phyloP scores from a whole-genome alignment of 2,113 vertebrate species.

The Amblyornis subalaris region DNA sequence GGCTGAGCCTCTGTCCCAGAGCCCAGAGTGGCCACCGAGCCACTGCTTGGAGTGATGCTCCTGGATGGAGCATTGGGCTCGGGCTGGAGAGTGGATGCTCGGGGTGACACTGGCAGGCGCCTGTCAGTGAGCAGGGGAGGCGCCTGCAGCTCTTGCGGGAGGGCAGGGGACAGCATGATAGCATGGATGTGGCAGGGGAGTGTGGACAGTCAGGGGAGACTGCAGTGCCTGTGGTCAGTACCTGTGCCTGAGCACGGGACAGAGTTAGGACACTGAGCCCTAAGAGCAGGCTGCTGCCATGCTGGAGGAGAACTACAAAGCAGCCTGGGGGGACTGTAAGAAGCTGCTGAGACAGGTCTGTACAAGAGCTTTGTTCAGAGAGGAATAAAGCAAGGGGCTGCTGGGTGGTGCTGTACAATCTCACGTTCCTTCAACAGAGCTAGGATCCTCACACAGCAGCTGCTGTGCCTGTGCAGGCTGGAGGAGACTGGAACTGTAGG shows the following conservation, averaged over 20 bases:
- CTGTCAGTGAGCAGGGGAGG: not conserved
- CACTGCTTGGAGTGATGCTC: fast-evolving
- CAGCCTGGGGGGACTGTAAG: not conserved
- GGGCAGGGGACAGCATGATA: fast-evolving
- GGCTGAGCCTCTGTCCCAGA: not conserved
- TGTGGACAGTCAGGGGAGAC: not conserved
- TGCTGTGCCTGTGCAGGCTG: not conserved
- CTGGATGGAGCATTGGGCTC: not conserved
- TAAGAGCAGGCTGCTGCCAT: not conserved
- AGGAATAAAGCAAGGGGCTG: not conserved
- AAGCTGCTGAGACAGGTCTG: not conserved
- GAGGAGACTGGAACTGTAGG: not conserved
- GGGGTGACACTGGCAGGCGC: fast-evolving
- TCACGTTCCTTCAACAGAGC: not conserved
- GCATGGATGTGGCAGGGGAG: fast-evolving
- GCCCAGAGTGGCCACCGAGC: not conserved
- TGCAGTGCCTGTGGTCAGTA: not conserved
- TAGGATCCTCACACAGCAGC: not conserved
- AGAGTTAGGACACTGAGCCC: not conserved
- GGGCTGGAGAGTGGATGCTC: fast-evolving
- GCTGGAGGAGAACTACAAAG: not conserved
- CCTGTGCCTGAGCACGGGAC: not conserved
- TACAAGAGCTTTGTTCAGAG: not conserved
- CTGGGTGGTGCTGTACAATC: not conserved
- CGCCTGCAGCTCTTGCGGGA: fast-evolving